Conservation (phyloP, 2,797 vertebrate species). For the Sebastes minor region DNA sequence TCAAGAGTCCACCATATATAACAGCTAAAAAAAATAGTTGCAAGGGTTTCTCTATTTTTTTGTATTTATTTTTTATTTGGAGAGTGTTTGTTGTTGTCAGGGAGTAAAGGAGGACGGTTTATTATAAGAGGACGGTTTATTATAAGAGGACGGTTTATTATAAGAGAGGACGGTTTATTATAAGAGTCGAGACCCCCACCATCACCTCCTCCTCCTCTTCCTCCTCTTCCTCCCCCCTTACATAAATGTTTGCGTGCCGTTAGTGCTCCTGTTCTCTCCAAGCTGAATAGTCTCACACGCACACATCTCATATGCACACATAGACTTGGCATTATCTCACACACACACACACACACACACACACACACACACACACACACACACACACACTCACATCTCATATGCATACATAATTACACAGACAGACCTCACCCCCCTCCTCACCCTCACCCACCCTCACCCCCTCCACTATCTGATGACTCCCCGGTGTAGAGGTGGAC, state of each 20-base stretch:
- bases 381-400: background rate
- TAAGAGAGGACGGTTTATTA: constrained; percentile 20
- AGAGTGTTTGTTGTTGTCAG: background rate
- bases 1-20: background rate
- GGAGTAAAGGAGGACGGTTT: background rate
- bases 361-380: background rate
- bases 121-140: too few relatives aligned
- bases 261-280: constrained; percentile 48
- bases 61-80: too few relatives aligned
- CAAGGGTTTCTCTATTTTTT: background rate
- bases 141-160: too few relatives aligned
- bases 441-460: background rate
- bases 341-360: constrained; percentile 16
- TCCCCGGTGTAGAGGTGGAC: constrained; percentile 74
- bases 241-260: constrained; percentile 78
- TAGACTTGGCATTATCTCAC: constrained; percentile 6
- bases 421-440: constrained; percentile 10
- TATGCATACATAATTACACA: constrained; percentile 48
- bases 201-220: background rate
- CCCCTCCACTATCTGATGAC: constrained; percentile 77
- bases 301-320: constrained; percentile 44
- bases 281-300: constrained; percentile 36
- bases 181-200: constrained; percentile 26
- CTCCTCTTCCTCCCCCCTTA: constrained; percentile 38
- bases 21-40: background rate